Evolutionary conservation across 2,113 vertebrate species (phyloP), one percentile per base, ranked within the genome.

Genomic region (Pedionomus torquatus): DNA sequence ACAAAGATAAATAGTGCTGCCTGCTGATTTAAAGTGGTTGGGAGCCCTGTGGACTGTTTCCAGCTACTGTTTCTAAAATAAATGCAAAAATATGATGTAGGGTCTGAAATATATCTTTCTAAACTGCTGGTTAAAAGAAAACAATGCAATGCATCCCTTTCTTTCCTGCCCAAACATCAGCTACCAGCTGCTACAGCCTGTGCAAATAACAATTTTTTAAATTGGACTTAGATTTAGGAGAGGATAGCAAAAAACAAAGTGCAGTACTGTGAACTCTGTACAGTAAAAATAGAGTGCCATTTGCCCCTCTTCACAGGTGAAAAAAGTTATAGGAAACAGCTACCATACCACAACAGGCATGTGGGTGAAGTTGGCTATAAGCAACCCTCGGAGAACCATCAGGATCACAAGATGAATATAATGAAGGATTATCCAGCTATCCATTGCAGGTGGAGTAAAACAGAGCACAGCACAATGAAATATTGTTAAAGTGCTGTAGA

Each of bases 1-100:
- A 87, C 55, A 79, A 93, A 92, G 94, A 95, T 78, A 94, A 95
- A 96, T 68, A 89, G 54, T 37, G 66, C 70, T 95, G 87, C 91
- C 89, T 95, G 90, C 89, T 91, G 95, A 93, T 91, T 89, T 89
- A 74, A 91, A 82, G 89, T 54, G 54, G 4, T 39, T 80, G 54
- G 61, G 49, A 95, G 54, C 69, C 70, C 74, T 8, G 9, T 46
- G 80, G 77, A 91, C 84, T 83, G 41, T 76, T 97, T 92, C 80
- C 92, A 93, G 68, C 46, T n/a, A 71, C 51, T 31, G 48, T 58
- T 89, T 87, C 80, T 61, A 93, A 95, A 95, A 87, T 54, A 78
- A 95, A 84, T 82, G 83, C 57, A 90, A 89, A 96, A 94, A 46
- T 26, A 55, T 30, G 23, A 81, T 66, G 70, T 48, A 84, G 61